phyloP scores from a whole-genome alignment of 2,113 vertebrate genomes.

The Halcyon malimbica region DNA sequence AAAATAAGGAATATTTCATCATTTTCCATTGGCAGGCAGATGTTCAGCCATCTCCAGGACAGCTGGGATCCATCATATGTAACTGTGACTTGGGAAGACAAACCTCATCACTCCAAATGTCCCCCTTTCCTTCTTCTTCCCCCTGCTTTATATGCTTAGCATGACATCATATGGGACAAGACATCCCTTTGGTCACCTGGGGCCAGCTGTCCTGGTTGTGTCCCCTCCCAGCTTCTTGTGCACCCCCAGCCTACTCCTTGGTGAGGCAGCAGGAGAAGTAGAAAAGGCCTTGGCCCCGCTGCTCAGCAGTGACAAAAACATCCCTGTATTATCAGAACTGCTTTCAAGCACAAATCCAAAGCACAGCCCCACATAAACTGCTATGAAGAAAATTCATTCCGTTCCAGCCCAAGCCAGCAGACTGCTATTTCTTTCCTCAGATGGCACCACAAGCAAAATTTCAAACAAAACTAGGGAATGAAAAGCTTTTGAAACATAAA shows the following conservation, averaged over 20 bases:
- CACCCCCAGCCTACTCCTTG: fast-evolving
- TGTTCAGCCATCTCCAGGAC: neutral
- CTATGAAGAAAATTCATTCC: neutral
- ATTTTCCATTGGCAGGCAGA: fast-evolving
- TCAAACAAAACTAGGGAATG: neutral
- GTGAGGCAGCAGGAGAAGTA: fast-evolving
- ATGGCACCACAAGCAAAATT: neutral
- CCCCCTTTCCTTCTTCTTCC: neutral
- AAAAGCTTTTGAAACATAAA: neutral
- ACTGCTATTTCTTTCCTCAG: neutral
- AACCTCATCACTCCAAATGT: fast-evolving
- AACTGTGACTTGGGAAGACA: neutral
- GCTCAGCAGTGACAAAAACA: neutral
- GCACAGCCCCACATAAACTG: fast-evolving
- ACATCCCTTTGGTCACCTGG: neutral
- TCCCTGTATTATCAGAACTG: fast-evolving
- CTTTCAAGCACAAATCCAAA: neutral
- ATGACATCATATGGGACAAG: fast-evolving
- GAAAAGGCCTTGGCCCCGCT: neutral
- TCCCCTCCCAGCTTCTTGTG: too few relatives aligned
- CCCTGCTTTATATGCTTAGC: neutral
- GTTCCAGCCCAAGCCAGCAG: neutral
- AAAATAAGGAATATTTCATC: neutral
- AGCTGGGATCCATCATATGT: fast-evolving
- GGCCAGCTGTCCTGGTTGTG: neutral